Percentiles rank a stretch among this genome's conserved stretches.
Conservation (phyloP, 1,140 invertebrate genomes). For the Cotesia chilonis region DNA sequence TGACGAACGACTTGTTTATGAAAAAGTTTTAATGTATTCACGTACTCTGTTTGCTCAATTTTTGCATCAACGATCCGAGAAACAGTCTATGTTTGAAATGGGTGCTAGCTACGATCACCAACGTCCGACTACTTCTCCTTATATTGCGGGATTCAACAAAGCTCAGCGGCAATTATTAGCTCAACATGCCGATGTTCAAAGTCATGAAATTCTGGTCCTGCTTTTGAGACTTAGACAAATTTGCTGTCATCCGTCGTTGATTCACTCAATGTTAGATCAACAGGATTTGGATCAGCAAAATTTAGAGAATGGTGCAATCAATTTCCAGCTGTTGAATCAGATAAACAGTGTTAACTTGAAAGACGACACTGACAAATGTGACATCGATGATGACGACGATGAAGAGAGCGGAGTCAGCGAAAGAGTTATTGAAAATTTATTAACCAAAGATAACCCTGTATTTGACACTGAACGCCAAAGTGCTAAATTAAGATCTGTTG, state of each 20-base stretch:
- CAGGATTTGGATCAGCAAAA: conserved; percentile 57
- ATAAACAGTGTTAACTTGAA: conserved; percentile 58
- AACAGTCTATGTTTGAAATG: conserved; percentile 60
- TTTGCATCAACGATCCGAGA: conserved; percentile 77
- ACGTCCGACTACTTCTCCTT: conserved; percentile 39
- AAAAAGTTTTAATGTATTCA: conserved; percentile 77
- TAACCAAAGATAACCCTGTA: conserved; percentile 75
- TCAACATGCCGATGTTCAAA: conserved; percentile 68
- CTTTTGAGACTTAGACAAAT: conserved; percentile 84
- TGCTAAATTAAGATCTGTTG: conserved; percentile 72
- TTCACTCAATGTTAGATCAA: conserved; percentile 74
- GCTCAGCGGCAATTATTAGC: conserved; percentile 54
- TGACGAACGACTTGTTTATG: conserved; percentile 81
- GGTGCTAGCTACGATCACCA: conserved; percentile 46
- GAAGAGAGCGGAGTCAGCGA: conserved; percentile 53
- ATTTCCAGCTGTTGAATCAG: conserved; percentile 71
- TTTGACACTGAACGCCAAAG: conserved; percentile 70
- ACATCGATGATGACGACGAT: conserved; percentile 55
- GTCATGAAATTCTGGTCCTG: conserved; percentile 81
- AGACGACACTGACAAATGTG: conserved; percentile 26
- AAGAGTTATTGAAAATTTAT: conserved; percentile 56
- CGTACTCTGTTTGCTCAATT: conserved; percentile 79
- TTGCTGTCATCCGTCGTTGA: conserved; percentile 86
- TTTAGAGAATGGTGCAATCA: conserved; percentile 50
- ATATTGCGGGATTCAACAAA: conserved; percentile 54